Evolutionary conservation across 2,113 vertebrate species (phyloP).

Genomic region (Puffinus mauretanicus): DNA sequence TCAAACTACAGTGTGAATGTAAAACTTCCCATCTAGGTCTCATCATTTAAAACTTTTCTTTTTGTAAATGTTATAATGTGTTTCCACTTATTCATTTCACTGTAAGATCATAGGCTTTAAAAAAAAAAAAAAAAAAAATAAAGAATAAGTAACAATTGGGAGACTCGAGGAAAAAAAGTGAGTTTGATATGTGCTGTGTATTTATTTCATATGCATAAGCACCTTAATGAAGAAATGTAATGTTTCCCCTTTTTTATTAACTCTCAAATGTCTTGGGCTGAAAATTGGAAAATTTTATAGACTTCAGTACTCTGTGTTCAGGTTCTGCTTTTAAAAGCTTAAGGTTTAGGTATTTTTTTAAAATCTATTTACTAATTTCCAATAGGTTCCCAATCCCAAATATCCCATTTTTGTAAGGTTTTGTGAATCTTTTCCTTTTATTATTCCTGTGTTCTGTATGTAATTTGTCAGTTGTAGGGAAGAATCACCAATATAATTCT

Average conservation of each 20-base stretch:
- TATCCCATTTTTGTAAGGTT: not conserved
- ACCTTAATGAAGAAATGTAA: not conserved
- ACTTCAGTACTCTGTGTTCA: not conserved
- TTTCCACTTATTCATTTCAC: not conserved
- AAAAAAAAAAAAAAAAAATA: not conserved
- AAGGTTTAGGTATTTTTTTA: rapidly evolving
- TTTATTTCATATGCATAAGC: not conserved
- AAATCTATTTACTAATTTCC: not conserved
- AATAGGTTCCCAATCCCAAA: not conserved
- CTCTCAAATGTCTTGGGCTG: not conserved
- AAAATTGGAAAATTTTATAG: not conserved
- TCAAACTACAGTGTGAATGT: not conserved
- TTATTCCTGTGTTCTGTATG: not conserved
- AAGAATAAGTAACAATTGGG: not conserved
- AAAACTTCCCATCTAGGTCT: not conserved
- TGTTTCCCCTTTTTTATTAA: not conserved
- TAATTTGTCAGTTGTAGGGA: not conserved
- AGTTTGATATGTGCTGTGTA: not conserved
- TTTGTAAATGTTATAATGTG: not conserved
- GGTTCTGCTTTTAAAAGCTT: not conserved
- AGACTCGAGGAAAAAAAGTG: not conserved
- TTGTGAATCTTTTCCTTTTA: not conserved
- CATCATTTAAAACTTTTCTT: not conserved
- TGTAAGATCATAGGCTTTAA: not conserved
- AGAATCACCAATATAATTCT: not conserved